phyloP scores from a whole-genome alignment of 2,797 vertebrate genomes.

The Cercopithecus hamlyni region DNA sequence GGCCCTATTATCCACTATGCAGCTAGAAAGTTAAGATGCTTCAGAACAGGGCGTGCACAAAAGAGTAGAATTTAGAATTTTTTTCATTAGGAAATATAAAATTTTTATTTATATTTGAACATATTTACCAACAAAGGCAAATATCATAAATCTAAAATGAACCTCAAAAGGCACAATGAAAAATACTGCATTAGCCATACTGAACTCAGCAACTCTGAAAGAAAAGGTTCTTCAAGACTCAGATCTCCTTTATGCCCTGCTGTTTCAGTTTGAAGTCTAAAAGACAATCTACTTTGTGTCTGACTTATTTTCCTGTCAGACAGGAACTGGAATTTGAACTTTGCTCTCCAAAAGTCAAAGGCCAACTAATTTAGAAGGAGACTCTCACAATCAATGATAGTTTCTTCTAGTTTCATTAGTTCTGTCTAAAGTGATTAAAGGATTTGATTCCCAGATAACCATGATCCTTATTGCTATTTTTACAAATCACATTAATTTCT shows the following conservation, averaged over 20 bases:
- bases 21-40: background rate
- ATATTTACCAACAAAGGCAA: background rate
- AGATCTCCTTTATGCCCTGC: background rate
- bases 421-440: slow-evolving; percentile 71
- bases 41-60: background rate
- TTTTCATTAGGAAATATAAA: slow-evolving; percentile 37
- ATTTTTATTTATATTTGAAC: slow-evolving; percentile 10
- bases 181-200: background rate
- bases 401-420: slow-evolving; percentile 69
- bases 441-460: slow-evolving; percentile 68
- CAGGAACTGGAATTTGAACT: slow-evolving; percentile 80
- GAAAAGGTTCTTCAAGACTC: slow-evolving; percentile 3
- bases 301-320: slow-evolving; percentile 70
- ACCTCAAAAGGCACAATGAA: background rate
- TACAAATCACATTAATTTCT: slow-evolving; percentile 69
- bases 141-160: background rate
- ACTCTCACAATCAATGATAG: slow-evolving; percentile 68
- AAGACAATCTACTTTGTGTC: slow-evolving; percentile 58
- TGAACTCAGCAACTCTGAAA: slow-evolving; percentile 12
- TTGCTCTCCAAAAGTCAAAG: slow-evolving; percentile 77
- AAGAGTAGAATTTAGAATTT: background rate
- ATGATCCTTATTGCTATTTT: slow-evolving; percentile 55
- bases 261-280: slow-evolving; percentile 42
- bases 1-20: background rate
- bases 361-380: slow-evolving; percentile 74